A percentile compares a stretch with the other conserved stretches of the same genome.
Conservation (phyloP, 2,113 vertebrate species). For the Aegotheles bennettii region DNA sequence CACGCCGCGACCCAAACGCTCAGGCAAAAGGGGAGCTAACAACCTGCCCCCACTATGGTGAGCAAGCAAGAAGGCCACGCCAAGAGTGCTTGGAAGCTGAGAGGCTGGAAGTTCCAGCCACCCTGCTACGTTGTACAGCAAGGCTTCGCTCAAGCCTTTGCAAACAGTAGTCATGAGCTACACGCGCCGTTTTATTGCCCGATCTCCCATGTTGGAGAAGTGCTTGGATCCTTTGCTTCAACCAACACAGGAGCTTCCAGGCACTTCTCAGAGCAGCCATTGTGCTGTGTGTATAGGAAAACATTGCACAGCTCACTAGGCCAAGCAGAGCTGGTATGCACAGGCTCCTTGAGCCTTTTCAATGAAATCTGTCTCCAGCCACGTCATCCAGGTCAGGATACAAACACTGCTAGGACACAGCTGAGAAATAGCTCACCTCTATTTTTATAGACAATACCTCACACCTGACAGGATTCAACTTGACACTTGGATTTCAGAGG, state of each 20-base stretch:
- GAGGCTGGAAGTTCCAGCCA: background rate
- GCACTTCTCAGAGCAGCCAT: background rate
- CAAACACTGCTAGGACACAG: background rate
- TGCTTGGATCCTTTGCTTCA: background rate
- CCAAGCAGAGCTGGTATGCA: background rate
- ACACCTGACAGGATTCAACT: background rate
- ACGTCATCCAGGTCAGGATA: background rate
- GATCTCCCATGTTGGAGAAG: background rate
- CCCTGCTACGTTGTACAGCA: accelerated
- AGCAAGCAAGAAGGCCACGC: background rate
- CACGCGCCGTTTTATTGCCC: background rate
- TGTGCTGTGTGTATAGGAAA: background rate
- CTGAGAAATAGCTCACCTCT: background rate
- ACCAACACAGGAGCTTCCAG: background rate
- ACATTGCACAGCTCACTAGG: background rate
- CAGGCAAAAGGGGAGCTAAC: background rate
- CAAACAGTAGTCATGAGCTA: background rate
- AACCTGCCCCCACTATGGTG: accelerated
- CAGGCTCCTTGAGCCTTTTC: background rate
- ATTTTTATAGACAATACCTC: background rate
- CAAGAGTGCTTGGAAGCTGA: background rate
- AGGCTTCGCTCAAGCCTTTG: background rate
- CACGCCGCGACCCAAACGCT: background rate
- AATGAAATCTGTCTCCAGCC: background rate
- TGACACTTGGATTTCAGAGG: conserved; percentile 58